These are phyloP conservation scores for Zaprionus gabonicus DNA, from an alignment of 1,140 invertebrate species.

Conservation along the genomic window DNA sequence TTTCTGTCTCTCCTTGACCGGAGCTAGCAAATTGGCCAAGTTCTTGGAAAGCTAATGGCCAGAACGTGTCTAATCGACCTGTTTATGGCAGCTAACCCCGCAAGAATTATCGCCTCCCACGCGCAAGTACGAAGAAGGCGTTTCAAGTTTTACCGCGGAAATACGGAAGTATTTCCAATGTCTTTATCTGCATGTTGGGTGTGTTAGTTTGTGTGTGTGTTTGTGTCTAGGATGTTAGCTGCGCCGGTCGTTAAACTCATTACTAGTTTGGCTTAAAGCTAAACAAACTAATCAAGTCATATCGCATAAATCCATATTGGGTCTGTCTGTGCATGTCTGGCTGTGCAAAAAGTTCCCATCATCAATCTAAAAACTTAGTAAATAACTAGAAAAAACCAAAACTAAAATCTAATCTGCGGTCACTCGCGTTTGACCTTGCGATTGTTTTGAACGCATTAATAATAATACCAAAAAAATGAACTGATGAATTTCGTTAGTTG, in stretches of 20 bases:
- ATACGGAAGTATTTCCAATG: slow-evolving; percentile 55
- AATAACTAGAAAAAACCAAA: slow-evolving; percentile 7
- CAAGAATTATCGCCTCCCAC: slow-evolving; percentile 51
- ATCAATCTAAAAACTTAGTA: slow-evolving; percentile 49
- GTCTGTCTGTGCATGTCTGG: slow-evolving; percentile 8
- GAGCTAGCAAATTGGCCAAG: slow-evolving; percentile 23
- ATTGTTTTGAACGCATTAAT: slow-evolving; percentile 56
- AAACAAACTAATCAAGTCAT: slow-evolving; percentile 31
- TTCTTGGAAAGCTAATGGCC: slow-evolving; percentile 59
- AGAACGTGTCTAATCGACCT: slow-evolving; percentile 49
- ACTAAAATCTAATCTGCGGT: slow-evolving; percentile 54
- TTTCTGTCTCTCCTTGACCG: slow-evolving; percentile 27
- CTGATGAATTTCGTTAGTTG: slow-evolving; percentile 56
- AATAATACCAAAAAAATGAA: slow-evolving; percentile 44
- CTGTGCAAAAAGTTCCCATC: slow-evolving; percentile 47
- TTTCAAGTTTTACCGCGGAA: slow-evolving; percentile 74
- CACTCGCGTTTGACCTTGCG: slow-evolving; percentile 74
- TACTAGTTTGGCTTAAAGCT: slow-evolving; percentile 18
- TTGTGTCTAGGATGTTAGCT: slow-evolving; percentile 10
- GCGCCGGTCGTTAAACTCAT: slow-evolving; percentile 70
- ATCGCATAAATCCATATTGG: slow-evolving; percentile 59
- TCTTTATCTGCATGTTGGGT: slow-evolving; percentile 28
- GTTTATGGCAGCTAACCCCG: slow-evolving; percentile 41
- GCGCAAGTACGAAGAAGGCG: slow-evolving; percentile 53
- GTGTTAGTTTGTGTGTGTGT: slow-evolving; percentile 44